These are phyloP conservation scores for Drosophila merina DNA, from an alignment of 2,888 invertebrate genomes.

Conservation along the genomic window DNA sequence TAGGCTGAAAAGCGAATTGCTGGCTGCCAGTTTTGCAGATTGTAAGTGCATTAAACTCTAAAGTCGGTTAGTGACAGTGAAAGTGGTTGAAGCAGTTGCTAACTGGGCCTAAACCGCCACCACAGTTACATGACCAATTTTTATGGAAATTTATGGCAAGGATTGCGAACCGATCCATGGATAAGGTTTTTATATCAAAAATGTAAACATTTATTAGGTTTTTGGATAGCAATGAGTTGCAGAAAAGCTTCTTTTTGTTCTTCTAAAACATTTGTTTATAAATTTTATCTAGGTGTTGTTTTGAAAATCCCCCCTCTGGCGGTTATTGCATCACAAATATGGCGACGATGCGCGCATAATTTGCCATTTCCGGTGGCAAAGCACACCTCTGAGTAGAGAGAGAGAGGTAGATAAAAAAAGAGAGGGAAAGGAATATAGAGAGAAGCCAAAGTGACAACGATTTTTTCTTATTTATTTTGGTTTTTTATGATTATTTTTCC, in stretches of 20 bases:
- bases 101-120: slow-evolving; percentile 40
- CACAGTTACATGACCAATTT: slow-evolving; percentile 46
- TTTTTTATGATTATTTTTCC: slow-evolving; percentile 26
- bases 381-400: slow-evolving; percentile 26
- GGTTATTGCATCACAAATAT: slow-evolving; percentile 40
- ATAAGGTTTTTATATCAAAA: too few species aligned
- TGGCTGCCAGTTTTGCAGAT: slow-evolving; percentile 36
- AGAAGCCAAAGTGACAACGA: slow-evolving; percentile 21
- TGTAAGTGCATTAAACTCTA: slow-evolving; percentile 70
- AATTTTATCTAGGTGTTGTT: not conserved
- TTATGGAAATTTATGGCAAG: slow-evolving; percentile 32
- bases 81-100: slow-evolving; percentile 67
- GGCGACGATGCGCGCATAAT: slow-evolving; percentile 61
- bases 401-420: not conserved
- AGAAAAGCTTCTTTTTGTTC: not conserved
- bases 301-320: not conserved
- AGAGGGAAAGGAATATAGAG: slow-evolving; percentile 19
- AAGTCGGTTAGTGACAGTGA: slow-evolving; percentile 76
- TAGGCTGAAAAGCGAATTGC: slow-evolving; percentile 50
- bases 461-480: slow-evolving; percentile 37
- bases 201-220: too few species aligned
- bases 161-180: slow-evolving; percentile 12
- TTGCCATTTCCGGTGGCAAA: slow-evolving; percentile 64
- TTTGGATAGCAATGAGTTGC: too few species aligned
- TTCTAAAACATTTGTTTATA: not conserved